Evolutionary conservation across 2,888 invertebrate species (phyloP).

Genomic region (Oscheius sp.): DNA sequence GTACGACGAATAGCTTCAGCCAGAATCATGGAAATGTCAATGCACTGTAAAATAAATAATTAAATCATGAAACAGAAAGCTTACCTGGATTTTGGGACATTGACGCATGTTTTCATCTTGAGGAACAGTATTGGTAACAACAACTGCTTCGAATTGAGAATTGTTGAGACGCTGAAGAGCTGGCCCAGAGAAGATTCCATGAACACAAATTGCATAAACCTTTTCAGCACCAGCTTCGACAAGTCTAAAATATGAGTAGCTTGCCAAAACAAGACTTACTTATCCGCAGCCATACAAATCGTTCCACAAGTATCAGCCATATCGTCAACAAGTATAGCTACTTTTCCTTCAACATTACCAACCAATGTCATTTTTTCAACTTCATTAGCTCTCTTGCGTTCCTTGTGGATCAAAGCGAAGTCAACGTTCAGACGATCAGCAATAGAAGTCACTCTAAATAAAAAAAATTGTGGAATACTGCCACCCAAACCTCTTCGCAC

Average conservation of each 20-base stretch:
- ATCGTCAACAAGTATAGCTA: constrained; percentile 92
- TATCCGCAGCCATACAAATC: constrained; percentile 91
- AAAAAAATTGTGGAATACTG: background rate
- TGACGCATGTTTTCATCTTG: constrained; percentile 92
- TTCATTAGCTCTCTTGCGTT: constrained; percentile 92
- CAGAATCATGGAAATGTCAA: constrained; percentile 99
- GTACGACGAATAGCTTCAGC: constrained; percentile 98
- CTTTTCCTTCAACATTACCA: constrained; percentile 87
- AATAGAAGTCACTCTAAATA: constrained; percentile 76
- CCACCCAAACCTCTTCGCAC: constrained; percentile 80
- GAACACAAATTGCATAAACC: constrained; percentile 90
- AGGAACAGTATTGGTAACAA: constrained; percentile 94
- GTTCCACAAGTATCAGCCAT: constrained; percentile 97
- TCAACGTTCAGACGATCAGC: constrained; percentile 91
- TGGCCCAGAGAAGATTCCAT: constrained; percentile 93
- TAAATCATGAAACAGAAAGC: background rate
- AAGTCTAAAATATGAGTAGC: constrained; percentile 72
- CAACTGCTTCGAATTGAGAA: constrained; percentile 91
- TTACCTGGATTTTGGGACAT: constrained; percentile 85
- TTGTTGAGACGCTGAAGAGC: constrained; percentile 91
- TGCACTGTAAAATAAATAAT: constrained; percentile 79
- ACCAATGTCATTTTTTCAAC: constrained; percentile 95
- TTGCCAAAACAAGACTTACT: constrained; percentile 69
- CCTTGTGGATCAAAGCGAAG: constrained; percentile 94
- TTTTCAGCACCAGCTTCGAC: constrained; percentile 76